phyloP scores from a whole-genome alignment of 1,140 invertebrate species.

The Akabosia matsudoensis region DNA sequence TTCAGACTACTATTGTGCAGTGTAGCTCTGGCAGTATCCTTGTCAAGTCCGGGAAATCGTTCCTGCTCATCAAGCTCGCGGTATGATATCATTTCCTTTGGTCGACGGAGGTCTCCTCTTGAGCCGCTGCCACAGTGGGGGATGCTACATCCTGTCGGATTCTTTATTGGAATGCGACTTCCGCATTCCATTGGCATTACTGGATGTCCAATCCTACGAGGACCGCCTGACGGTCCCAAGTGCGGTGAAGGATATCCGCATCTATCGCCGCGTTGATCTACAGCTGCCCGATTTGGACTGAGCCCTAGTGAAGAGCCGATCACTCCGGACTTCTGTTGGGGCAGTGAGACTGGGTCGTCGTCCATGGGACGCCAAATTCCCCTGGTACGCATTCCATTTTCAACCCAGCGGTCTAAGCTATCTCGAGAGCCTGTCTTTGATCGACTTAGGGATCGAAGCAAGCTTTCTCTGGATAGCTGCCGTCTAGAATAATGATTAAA shows the following conservation, averaged over 20 bases:
- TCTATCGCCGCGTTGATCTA: constrained; percentile 38
- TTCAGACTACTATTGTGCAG: constrained; percentile 40
- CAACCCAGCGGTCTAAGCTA: constrained; percentile 47
- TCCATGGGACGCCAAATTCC: constrained; percentile 34
- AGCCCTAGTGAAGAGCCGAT: constrained; percentile 51
- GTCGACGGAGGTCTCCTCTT: constrained; percentile 1
- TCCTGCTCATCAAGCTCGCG: constrained; percentile 58
- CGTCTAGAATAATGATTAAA: constrained; percentile 45
- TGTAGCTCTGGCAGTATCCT: constrained; percentile 55
- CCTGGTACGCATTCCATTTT: constrained; percentile 43
- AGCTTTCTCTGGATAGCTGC: constrained; percentile 43
- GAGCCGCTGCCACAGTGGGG: constrained; percentile 1
- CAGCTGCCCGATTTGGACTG: constrained; percentile 54
- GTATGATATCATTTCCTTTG: constrained; percentile 49
- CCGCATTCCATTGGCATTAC: background rate
- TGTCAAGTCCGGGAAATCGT: constrained; percentile 58
- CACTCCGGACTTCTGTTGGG: constrained; percentile 53
- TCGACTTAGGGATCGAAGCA: constrained; percentile 43
- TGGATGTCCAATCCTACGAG: background rate
- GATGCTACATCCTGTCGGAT: background rate
- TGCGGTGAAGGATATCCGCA: background rate
- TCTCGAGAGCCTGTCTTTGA: constrained; percentile 45
- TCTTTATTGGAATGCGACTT: constrained; percentile 10
- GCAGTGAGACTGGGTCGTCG: constrained; percentile 48
- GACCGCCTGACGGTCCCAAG: background rate